Conservation (phyloP, 2,888 invertebrate species). For the Iphiclides podalirius region DNA sequence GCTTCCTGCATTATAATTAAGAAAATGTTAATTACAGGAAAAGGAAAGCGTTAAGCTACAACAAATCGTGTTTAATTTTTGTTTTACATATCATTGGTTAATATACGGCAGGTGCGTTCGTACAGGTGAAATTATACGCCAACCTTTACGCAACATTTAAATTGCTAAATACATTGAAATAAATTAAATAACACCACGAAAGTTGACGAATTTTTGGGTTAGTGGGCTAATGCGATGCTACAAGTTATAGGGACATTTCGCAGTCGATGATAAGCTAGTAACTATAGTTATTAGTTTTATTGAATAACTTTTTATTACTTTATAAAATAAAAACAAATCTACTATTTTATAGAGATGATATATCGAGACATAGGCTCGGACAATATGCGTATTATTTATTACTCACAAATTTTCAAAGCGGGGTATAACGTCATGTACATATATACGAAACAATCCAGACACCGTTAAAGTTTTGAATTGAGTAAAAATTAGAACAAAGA, state of each 20-base stretch:
- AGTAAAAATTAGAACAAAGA: too few relatives aligned
- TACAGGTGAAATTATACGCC: slow-evolving; percentile 15
- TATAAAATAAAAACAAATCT: too few relatives aligned
- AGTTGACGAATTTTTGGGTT: slow-evolving; percentile 6
- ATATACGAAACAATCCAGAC: too few relatives aligned
- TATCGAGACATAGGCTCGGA: too few relatives aligned
- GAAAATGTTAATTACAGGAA: background rate
- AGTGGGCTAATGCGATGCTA: slow-evolving; percentile 17
- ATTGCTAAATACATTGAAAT: slow-evolving; percentile 14
- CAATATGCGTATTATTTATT: too few relatives aligned
- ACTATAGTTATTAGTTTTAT: too few relatives aligned
- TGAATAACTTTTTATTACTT: too few relatives aligned
- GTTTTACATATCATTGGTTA: slow-evolving; percentile 6
- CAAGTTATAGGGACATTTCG: slow-evolving; percentile 7
- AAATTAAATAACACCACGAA: slow-evolving; percentile 1
- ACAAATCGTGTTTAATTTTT: background rate
- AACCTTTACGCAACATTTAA: slow-evolving; percentile 20
- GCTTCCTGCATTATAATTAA: too few relatives aligned
- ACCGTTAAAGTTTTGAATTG: too few relatives aligned
- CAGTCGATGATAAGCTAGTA: slow-evolving; percentile 2
- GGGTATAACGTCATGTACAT: too few relatives aligned
- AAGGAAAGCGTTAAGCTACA: background rate
- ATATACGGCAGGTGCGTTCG: slow-evolving; percentile 16
- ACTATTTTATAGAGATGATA: too few relatives aligned
- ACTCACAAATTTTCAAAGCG: too few relatives aligned